Base-by-base conservation (phyloP, 1,140 invertebrate species). In the Bombus ignitus region DNA sequence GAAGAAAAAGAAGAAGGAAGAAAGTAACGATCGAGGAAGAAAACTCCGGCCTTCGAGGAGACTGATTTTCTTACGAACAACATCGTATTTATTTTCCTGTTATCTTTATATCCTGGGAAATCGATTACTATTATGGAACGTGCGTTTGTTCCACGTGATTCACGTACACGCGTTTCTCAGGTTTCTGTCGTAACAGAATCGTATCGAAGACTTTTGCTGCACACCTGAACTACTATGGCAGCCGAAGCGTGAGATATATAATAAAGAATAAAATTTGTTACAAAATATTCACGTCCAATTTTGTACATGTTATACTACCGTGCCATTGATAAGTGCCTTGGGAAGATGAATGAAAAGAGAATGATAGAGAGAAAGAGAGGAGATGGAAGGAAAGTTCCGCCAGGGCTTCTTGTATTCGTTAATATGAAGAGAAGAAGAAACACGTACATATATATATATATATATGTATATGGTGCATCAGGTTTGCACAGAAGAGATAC, bases 271-370 rank as follows among this genome's bases (percentile, higher is more conserved):
- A 73, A 28, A 42, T 44, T 75, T 57, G 15, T 57, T 68, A 68
- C 66, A 75, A 65, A 62, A 28, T 35, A 35, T 72, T 87, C 66
- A 72, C 77, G 62, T 62, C 59, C 87, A 82, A 73, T 88, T 81
- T 82, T 75, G 44, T 83, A 89, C 65, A 78, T 90, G 68, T 86
- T 82, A 37, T 25, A 89, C 86, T 79, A 88, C 76, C 85, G 91
- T 92, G 92, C 92, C 91, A 92, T 92, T 83, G 76, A 88, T 35
- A 79, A 90, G 91, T 92, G 92, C 91, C 91, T 92, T 90, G 73
- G 66, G 35, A 70, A 37, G 47, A 53, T 53, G 47, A 53, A 53
- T 53, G 47, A 53, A 53, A 53, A 53, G 47, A 6, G 37, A 47
- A 37, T 65, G 28, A 57, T 28, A 22, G 22, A n/a, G 8, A 22